Base-by-base conservation (phyloP, 1,140 invertebrate genomes). In the Musca domestica region DNA sequence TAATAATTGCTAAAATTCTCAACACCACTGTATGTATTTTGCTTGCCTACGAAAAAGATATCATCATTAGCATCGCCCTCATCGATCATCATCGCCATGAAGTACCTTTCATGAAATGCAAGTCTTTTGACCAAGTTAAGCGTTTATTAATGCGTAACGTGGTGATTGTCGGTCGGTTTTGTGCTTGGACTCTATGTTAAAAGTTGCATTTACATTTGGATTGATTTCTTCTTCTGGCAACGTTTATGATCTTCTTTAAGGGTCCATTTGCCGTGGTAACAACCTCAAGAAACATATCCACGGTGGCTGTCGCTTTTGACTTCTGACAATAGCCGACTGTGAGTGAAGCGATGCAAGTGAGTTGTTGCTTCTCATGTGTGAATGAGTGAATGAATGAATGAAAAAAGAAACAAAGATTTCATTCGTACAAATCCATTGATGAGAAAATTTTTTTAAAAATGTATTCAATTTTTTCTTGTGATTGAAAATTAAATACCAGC, bases 121-220 rank as follows among this genome's bases (percentile, higher is more conserved):
- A 65, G 65, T 66, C 70, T 78, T 78, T 78, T 78, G 76, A 78
- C 76, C 76, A 78, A 78, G 73, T 78, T 78, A 78, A 76, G 75
- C 77, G 76, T 74, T 74, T 74, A 78, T 76, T 76, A 75, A 78
- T 76, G 76, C 76, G 76, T 78, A 78, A 78, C 76, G 54, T 52
- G 19, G 51, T 75, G 76, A 74, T 65, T 51, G 20, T 27, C 23
- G 7, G 20, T 27, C 23, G 7, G 51, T 52, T 41, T 41, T 41
- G 34, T 41, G 34, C 61, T 58, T 63, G 64, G 68, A 41, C 20
- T 63, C 64, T 68, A 68, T 71, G 70, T 71, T 64, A 61, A 52
- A 73, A 71, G 69, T 47, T 64, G 19, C 47, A 49, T 34, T 49
- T 64, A 49, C 22, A 14, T 17, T n/a, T 22, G 9, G 3, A 12